Conservation (phyloP, 2,113 vertebrate species). For the Eulemur rufifrons region DNA sequence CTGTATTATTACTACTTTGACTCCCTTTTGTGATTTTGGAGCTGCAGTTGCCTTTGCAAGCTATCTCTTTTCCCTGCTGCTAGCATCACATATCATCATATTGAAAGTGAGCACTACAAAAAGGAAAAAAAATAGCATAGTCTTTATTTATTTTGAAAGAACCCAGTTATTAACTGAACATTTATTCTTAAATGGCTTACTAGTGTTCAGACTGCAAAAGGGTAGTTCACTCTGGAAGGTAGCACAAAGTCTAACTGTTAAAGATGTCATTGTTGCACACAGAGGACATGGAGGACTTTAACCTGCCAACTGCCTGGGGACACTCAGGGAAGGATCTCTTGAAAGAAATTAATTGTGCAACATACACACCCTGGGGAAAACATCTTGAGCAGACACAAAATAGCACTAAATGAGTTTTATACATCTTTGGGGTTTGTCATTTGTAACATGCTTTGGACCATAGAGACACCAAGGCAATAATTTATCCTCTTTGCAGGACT, state of each 20-base stretch:
- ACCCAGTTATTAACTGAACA: constrained; percentile 55
- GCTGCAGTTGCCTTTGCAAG: constrained; percentile 49
- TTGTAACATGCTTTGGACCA: constrained; percentile 3
- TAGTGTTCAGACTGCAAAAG: constrained; percentile 37
- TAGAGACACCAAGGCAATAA: background rate
- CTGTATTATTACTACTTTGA: constrained; percentile 17
- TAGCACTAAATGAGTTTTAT: constrained; percentile 41
- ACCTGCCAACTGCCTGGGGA: background rate
- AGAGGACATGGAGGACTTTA: constrained; percentile 24
- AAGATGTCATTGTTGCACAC: background rate
- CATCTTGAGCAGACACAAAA: background rate
- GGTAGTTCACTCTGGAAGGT: constrained; percentile 45
- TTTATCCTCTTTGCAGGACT: constrained; percentile 32
- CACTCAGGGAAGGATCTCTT: background rate
- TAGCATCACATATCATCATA: constrained; percentile 45
- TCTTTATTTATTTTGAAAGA: constrained; percentile 71
- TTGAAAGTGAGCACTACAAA: constrained; percentile 53
- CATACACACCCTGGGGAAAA: background rate
- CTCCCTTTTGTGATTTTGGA: background rate
- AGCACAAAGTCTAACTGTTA: constrained; percentile 18
- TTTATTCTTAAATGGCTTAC: constrained; percentile 59
- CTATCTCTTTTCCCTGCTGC: constrained; percentile 62
- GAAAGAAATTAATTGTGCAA: constrained; percentile 42
- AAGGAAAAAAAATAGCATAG: constrained; percentile 25
- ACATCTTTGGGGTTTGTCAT: background rate